Evolutionary conservation across 2,888 invertebrate genomes (phyloP).

Genomic region (Orchesellides sinensis): DNA sequence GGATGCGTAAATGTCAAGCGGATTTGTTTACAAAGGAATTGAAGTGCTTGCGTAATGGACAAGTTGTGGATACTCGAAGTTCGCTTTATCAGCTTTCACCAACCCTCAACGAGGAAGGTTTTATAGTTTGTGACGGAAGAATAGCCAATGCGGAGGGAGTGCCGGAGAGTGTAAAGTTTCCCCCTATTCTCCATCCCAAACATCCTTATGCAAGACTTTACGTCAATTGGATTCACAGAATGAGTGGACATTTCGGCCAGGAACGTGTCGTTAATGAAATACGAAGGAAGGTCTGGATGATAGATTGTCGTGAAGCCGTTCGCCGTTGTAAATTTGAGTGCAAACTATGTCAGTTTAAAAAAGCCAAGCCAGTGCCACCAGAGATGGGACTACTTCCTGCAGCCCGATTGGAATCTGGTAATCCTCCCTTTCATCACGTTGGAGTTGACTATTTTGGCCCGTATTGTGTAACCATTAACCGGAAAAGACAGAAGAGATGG

Average conservation of each 20-base stretch:
- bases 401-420: background rate
- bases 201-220: slow-evolving; percentile 8
- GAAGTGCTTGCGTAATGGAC: background rate
- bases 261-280: slow-evolving; percentile 22
- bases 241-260: slow-evolving; percentile 16
- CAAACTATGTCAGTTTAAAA: background rate
- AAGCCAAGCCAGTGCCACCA: background rate
- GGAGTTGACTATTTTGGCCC: slow-evolving; percentile 52
- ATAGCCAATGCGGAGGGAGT: slow-evolving; percentile 1
- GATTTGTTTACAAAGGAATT: slow-evolving; percentile 37
- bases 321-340: background rate
- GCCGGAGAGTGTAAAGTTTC: background rate
- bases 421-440: slow-evolving; percentile 26
- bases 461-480: background rate
- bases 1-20: background rate
- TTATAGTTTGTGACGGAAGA: slow-evolving; percentile 26
- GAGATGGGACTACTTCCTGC: slow-evolving; percentile 37
- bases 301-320: slow-evolving; percentile 20
- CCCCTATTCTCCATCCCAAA: slow-evolving; percentile 20
- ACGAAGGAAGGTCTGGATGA: slow-evolving; percentile 12
- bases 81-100: slow-evolving; percentile 10
- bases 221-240: background rate
- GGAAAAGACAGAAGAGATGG: slow-evolving; percentile 10
- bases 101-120: background rate
- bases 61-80: background rate